Evolutionary conservation across 2,797 vertebrate species (phyloP).

Genomic region (Dendrocincla tyrannina): DNA sequence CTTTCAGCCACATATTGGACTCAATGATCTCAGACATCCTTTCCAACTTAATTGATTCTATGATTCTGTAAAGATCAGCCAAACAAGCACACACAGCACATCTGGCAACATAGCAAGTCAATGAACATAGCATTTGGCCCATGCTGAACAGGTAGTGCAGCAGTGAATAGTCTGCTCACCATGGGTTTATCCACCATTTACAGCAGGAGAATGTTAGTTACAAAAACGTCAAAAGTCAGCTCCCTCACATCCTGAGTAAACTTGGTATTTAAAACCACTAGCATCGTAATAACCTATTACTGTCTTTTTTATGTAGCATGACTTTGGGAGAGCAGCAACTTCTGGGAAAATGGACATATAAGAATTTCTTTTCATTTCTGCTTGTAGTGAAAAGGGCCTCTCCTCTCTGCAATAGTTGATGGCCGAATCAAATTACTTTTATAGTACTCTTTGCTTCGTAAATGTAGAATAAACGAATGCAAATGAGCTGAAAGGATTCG

Average conservation of each 20-base stretch:
- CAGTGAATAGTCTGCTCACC: neutral
- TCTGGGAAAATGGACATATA: neutral
- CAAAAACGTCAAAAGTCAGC: neutral
- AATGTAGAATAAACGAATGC: neutral
- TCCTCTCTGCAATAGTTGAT: neutral
- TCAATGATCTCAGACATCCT: neutral
- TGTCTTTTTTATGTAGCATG: neutral
- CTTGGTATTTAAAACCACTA: neutral
- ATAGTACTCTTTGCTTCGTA: neutral
- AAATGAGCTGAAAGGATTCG: neutral
- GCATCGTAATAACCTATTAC: neutral
- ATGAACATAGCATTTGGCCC: neutral
- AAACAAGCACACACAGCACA: neutral
- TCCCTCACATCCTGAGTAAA: neutral
- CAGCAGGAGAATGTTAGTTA: neutral
- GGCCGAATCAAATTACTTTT: neutral
- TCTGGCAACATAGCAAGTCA: neutral
- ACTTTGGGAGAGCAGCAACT: neutral
- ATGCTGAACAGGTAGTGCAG: rapidly evolving
- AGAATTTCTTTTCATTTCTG: neutral
- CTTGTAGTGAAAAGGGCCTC: neutral
- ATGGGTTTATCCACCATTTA: neutral
- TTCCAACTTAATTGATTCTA: neutral
- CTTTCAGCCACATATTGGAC: neutral
- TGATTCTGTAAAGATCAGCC: neutral